phyloP scores from a whole-genome alignment of 2,113 vertebrate genomes.

The Silurus glanis region DNA sequence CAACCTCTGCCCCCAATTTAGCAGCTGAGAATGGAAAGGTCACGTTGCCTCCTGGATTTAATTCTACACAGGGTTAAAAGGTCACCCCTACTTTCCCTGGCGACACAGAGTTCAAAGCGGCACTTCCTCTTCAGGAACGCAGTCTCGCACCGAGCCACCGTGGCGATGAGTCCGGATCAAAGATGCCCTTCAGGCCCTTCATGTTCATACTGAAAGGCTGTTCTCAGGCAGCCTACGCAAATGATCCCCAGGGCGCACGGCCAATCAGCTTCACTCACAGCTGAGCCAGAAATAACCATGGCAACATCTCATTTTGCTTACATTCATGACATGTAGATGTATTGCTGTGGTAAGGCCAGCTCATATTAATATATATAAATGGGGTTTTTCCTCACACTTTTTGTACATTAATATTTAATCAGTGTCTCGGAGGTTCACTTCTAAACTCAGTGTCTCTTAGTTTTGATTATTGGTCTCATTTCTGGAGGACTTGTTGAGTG shows the following conservation, averaged over 20 bases:
- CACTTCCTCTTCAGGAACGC: neutral
- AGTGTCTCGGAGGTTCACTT: too few relatives aligned
- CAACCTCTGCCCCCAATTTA: neutral
- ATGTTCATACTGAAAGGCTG: slow-evolving; percentile 34
- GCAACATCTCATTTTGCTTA: neutral
- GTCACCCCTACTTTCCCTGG: neutral
- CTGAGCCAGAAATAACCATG: neutral
- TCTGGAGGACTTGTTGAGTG: too few relatives aligned
- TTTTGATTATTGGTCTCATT: too few relatives aligned
- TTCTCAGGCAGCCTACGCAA: slow-evolving; percentile 29
- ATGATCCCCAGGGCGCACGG: slow-evolving; percentile 1
- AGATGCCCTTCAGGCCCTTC: slow-evolving; percentile 20
- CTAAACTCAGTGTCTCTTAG: too few relatives aligned
- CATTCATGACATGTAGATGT: neutral
- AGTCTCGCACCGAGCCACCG: slow-evolving; percentile 11
- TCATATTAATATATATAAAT: neutral
- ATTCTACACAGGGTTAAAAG: neutral
- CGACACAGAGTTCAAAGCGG: neutral
- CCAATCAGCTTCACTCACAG: neutral
- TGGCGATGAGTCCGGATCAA: slow-evolving; percentile 33
- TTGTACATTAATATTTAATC: neutral
- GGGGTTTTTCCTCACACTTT: neutral
- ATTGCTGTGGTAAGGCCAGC: neutral
- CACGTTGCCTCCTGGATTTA: neutral
- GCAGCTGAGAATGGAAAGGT: neutral